Evolutionary conservation across 2,888 invertebrate genomes (phyloP).

Genomic region (Serripes groenlandicus): DNA sequence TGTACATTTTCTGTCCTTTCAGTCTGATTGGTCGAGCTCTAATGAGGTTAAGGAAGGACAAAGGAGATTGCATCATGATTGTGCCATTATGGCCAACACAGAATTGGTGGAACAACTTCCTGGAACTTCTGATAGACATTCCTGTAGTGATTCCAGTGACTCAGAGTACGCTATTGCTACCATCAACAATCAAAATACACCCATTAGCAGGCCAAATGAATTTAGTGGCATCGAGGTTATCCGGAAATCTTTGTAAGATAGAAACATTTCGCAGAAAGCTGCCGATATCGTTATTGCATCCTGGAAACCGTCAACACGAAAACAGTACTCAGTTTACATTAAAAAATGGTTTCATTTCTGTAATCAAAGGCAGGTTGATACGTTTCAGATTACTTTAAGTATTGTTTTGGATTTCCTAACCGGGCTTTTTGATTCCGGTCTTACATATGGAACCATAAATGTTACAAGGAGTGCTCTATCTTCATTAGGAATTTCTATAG

Average conservation of each 20-base stretch:
- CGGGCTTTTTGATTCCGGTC: too few relatives aligned
- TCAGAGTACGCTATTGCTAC: conserved; percentile 1
- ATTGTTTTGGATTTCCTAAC: conserved; percentile 48
- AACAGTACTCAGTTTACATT: conserved; percentile 45
- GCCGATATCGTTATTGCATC: conserved; percentile 42
- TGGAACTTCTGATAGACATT: conserved; percentile 46
- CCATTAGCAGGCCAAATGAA: conserved; percentile 34
- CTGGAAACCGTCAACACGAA: conserved; percentile 49
- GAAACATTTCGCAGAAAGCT: conserved; percentile 40
- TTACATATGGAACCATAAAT: too few relatives aligned
- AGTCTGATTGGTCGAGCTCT: conserved; percentile 44
- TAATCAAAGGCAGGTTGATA: conserved; percentile 33
- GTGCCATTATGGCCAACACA: conserved; percentile 53
- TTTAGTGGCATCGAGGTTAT: conserved; percentile 36
- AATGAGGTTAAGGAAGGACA: conserved; percentile 37
- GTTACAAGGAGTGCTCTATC: too few relatives aligned
- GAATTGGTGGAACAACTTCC: conserved; percentile 32
- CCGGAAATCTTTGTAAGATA: conserved; percentile 35
- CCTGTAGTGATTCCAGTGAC: conserved; percentile 37
- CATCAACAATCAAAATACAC: conserved; percentile 25
- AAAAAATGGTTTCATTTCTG: conserved; percentile 51
- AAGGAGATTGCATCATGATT: conserved; percentile 36
- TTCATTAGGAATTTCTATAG: too few relatives aligned
- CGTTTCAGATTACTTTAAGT: conserved; percentile 33
- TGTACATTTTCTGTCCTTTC: conserved; percentile 50